phyloP scores from a whole-genome alignment of 2,888 invertebrate genomes.

The Eilema caniola region DNA sequence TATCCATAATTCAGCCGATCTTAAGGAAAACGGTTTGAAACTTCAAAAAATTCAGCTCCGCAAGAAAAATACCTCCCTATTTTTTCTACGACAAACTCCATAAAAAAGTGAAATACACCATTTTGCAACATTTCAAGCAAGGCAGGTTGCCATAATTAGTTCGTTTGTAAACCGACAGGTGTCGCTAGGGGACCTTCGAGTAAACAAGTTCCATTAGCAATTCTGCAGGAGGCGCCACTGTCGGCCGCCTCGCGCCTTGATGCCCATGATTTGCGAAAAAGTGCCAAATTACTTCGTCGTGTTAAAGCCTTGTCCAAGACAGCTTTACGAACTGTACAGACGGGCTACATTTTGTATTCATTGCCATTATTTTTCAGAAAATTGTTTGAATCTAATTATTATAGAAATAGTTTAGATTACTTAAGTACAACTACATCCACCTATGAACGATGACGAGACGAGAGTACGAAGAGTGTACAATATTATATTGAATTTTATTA shows the following conservation, averaged over 20 bases:
- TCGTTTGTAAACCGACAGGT: conserved; percentile 54
- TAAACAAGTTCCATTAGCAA: conserved; percentile 55
- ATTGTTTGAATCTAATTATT: no score
- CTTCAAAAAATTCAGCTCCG: background rate
- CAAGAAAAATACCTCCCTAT: conserved; percentile 34
- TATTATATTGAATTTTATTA: no score
- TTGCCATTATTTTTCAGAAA: background rate
- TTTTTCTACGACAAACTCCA: conserved; percentile 36
- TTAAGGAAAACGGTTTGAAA: conserved; percentile 8
- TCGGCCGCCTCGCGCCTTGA: conserved; percentile 33
- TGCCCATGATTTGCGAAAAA: conserved; percentile 54
- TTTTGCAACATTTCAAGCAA: conserved; percentile 44
- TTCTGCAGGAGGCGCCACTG: conserved; percentile 40
- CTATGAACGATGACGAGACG: no score
- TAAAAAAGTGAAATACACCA: conserved; percentile 39
- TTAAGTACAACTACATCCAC: no score
- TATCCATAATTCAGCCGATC: conserved; percentile 8
- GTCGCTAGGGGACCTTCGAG: conserved; percentile 41
- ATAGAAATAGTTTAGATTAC: no score
- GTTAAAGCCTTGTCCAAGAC: conserved; percentile 49
- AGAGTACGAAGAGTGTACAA: no score
- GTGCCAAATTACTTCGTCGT: conserved; percentile 52
- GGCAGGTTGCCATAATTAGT: conserved; percentile 49
- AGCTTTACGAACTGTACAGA: conserved; percentile 13
- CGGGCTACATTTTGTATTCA: conserved; percentile 8